Conservation (phyloP, 2,797 vertebrate species). For the Esox lucius region DNA sequence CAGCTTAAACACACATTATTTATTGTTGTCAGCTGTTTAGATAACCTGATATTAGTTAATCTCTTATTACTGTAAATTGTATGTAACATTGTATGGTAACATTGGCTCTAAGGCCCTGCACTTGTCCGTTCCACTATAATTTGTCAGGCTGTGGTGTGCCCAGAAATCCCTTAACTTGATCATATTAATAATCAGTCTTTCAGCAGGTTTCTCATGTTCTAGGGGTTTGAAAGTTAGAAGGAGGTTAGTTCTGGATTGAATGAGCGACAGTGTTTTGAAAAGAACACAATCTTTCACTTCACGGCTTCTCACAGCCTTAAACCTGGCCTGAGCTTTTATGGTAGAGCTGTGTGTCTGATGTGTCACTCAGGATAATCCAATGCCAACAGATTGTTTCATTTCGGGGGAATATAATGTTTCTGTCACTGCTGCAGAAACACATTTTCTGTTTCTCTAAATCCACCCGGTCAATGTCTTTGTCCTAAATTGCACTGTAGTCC, state of each 20-base stretch:
- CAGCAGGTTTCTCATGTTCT: constrained; percentile 49
- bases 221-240: constrained; percentile 38
- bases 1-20: background rate
- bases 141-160: constrained; percentile 12
- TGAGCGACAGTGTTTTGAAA: constrained; percentile 50
- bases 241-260: constrained; percentile 46
- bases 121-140: constrained; percentile 28
- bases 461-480: constrained; percentile 22
- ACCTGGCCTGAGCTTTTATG: constrained; percentile 31
- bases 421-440: constrained; percentile 38
- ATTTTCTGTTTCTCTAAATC: constrained; percentile 33
- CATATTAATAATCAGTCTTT: constrained; percentile 56
- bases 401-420: constrained; percentile 28
- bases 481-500: background rate
- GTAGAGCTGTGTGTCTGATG: constrained; percentile 34
- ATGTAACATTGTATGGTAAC: background rate
- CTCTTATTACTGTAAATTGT: constrained; percentile 27
- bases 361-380: constrained; percentile 27
- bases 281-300: constrained; percentile 51
- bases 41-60: constrained; percentile 37
- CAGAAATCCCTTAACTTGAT: constrained; percentile 39
- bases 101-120: constrained; percentile 25
- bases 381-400: constrained; percentile 41
- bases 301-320: constrained; percentile 28
- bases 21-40: constrained; percentile 10